Base-by-base conservation (phyloP, 2,888 invertebrate species). In the Acanthacorydalis orientalis region DNA sequence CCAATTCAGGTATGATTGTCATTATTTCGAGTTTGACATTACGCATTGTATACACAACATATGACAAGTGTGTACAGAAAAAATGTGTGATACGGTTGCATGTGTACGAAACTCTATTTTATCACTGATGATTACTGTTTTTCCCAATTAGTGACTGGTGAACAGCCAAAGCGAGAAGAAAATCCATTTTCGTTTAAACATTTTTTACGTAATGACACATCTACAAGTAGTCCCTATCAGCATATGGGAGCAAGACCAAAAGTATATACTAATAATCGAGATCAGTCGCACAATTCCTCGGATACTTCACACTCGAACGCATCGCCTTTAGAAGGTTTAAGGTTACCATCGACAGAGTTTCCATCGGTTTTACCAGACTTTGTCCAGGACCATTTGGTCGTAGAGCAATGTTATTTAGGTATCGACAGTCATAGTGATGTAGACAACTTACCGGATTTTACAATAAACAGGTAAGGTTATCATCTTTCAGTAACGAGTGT, bases 111-210 rank as follows among this genome's bases (percentile, higher is more conserved):
- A n/a, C 10, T 12, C 37, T 6, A 14, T 37, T 37, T 37, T 12
- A 12, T 8, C 10, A 37, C 14, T 12, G 37, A 37, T 6, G 7
- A 7, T 37, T 12, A 37, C 9, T 37, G 2, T 12, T 37, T 7
- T 33, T 16, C 12, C 11, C 39, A 9, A 33, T 16, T 31, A 42
- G 35, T 40, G 34, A 15, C 31, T 31, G 34, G 37, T 41, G 60
- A 60, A 39, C 49, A 53, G 15, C 55, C 58, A 31, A 61, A 55
- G 53, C 55, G 63, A 38, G 83, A 83, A 59, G 83, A 83, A 55
- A 83, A 83, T 64, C 80, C 84, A 3, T 85, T 88, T 64, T 88
- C 88, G 48, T 86, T 89, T 57, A 83, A 87, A 61, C 87, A 87
- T 62, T 89, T 89, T 62, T 64, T 88, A 55, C 80, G 80, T 59